Conservation (phyloP, 1,140 invertebrate species). For the Antheraea mylitta region DNA sequence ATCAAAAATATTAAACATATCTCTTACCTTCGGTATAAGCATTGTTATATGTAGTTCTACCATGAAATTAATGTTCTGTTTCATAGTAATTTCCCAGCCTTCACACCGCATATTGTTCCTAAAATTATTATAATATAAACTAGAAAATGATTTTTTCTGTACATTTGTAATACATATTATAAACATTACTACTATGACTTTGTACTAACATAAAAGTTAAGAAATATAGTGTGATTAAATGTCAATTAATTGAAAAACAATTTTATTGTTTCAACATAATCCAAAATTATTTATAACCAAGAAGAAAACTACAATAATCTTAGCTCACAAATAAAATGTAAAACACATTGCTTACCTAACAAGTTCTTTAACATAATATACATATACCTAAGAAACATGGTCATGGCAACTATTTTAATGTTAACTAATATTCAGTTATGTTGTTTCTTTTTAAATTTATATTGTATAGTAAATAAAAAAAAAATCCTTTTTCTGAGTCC, state of each 20-base stretch:
- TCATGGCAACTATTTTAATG: neutral
- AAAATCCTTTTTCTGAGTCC: no score
- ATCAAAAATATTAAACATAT: constrained; percentile 4
- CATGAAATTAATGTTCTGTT: neutral
- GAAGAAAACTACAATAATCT: neutral
- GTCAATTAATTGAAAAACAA: neutral
- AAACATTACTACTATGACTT: neutral
- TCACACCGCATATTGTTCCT: constrained; percentile 12
- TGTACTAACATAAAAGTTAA: constrained; percentile 23
- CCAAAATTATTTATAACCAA: neutral
- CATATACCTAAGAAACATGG: neutral
- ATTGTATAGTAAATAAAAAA: no score
- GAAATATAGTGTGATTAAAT: constrained; percentile 2
- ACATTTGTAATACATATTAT: constrained; percentile 4
- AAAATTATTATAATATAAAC: constrained; percentile 11
- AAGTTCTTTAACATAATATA: neutral
- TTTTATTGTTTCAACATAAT: neutral
- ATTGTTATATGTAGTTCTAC: neutral
- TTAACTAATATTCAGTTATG: neutral
- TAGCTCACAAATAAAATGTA: no score
- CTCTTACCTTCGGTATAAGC: constrained; percentile 15
- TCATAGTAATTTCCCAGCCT: constrained; percentile 3
- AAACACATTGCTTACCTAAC: neutral
- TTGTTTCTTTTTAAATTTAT: no score
- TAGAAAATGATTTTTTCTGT: neutral